Evolutionary conservation across 30 jellyfish, hydroid and myxozoan genomes (phyloP).

Genomic region (Pseudorhiza aurosa): DNA sequence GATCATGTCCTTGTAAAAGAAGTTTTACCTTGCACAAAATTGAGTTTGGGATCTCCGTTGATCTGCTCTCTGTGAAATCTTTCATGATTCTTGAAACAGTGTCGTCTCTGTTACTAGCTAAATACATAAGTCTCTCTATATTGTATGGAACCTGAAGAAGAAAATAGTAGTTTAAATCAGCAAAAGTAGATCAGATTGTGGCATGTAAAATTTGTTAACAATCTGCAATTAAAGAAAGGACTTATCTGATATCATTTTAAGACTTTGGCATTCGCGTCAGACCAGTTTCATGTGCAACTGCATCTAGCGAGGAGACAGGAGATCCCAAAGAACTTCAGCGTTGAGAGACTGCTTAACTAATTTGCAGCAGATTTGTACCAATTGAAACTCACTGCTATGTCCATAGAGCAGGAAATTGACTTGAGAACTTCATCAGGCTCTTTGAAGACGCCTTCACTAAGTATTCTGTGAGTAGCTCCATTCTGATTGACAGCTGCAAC

Average conservation of each 20-base stretch:
- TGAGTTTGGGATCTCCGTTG: slow-evolving; percentile 13
- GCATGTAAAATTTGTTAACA: too few species aligned
- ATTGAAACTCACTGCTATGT: slow-evolving; percentile 49
- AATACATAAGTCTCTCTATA: slow-evolving; percentile 39
- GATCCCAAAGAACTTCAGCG: too few species aligned
- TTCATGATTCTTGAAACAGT: slow-evolving; percentile 5
- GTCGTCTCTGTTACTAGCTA: slow-evolving; percentile 29
- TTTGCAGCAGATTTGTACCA: too few species aligned
- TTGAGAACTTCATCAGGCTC: slow-evolving; percentile 33
- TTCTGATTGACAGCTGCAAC: slow-evolving; percentile 71
- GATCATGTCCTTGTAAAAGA: too few species aligned
- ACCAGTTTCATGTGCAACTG: too few species aligned
- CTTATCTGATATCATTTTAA: too few species aligned
- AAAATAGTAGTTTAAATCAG: neutral
- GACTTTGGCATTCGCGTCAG: too few species aligned
- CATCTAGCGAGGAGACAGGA: too few species aligned
- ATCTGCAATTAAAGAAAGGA: too few species aligned
- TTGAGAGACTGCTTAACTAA: too few species aligned
- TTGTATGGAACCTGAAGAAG: slow-evolving; percentile 47
- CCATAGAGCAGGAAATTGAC: slow-evolving; percentile 68
- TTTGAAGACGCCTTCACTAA: slow-evolving; percentile 17
- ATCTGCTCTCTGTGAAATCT: neutral
- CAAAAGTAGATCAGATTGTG: too few species aligned
- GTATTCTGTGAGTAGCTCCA: slow-evolving; percentile 24
- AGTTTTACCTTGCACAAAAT: slow-evolving; percentile 25